Base-by-base conservation (phyloP, 2,888 invertebrate species). In the Nomada ruficornis region DNA sequence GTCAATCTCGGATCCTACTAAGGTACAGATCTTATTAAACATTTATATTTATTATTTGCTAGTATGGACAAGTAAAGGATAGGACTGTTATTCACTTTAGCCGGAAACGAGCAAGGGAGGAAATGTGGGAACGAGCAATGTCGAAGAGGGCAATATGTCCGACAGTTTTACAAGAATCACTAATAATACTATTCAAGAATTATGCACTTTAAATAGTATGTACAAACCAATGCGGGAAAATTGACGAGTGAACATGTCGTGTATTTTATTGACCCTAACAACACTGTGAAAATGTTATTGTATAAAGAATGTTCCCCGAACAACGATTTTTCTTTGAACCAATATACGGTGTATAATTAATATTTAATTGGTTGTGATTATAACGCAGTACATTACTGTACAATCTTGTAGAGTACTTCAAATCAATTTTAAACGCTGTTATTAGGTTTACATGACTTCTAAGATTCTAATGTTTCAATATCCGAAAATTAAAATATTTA, bases 121-220 rank as follows among this genome's bases (percentile, higher is more conserved):
- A n/a, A 85, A 84, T 36, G 72, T 72, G 13, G 88, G 81, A 47
- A 57, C 70, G 18, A 75, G 44, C 59, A 84, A 83, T 59, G 68
- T 59, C 20, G 86, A 73, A 13, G 91, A 90, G 70, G 86, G 73
- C 23, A 82, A 94, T 88, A 95, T 95, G 95, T 94, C 95, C 2
- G 95, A 95, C 83, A 95, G 95, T 90, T 94, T 95, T 81, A 95
- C 95, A n/a, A 94, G 94, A 85, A 89, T 95, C 69, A 94, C 95
- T 1, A 94, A 94, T 70, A 94, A 90, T 55, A 94, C 94, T 44
- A 93, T 94, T 57, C 94, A 94, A 77, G 94, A 94, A 78, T 91
- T 94, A 65, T 93, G 93, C 82, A 91, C 90, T 65, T 86, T 94
- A 72, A 94, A 93, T 80, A 90, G 89, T 70, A 89, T 93, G 83